phyloP scores from a whole-genome alignment of 2,797 vertebrate species.

The Gymnoscopelus microlampas region DNA sequence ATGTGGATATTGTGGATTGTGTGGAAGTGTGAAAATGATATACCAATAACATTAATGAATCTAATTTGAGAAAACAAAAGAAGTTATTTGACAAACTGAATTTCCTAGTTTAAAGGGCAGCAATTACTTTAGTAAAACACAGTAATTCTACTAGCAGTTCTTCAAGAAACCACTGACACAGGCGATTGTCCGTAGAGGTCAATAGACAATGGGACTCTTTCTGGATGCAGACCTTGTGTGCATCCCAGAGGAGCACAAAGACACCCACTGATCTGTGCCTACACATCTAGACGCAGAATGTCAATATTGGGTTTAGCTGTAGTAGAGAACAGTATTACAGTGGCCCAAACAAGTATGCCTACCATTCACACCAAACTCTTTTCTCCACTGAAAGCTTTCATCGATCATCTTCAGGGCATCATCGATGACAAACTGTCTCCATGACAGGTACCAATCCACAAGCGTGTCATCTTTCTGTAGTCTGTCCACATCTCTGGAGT shows the following conservation, averaged over 20 bases:
- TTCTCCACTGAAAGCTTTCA: slow-evolving; percentile 96
- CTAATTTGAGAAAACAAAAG: slow-evolving; percentile 47
- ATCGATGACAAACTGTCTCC: slow-evolving; percentile 87
- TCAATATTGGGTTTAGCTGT: not conserved
- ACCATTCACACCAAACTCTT: slow-evolving; percentile 92
- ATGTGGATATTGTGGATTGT: not conserved
- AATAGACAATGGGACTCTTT: slow-evolving; percentile 65
- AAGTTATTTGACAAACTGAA: slow-evolving; percentile 45
- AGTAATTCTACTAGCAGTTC: slow-evolving; percentile 29
- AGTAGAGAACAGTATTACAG: not conserved
- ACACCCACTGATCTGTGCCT: slow-evolving; percentile 36
- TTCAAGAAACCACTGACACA: slow-evolving; percentile 40
- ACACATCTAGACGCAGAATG: slow-evolving; percentile 31
- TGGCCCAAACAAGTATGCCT: slow-evolving; percentile 46
- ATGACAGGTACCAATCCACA: slow-evolving; percentile 88
- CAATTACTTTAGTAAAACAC: slow-evolving; percentile 20
- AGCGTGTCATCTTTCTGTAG: slow-evolving; percentile 87
- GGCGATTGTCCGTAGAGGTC: slow-evolving; percentile 50
- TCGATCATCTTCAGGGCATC: slow-evolving; percentile 97
- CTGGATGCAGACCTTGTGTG: slow-evolving; percentile 16
- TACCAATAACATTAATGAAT: slow-evolving; percentile 36
- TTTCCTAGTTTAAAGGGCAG: slow-evolving; percentile 45
- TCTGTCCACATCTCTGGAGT: slow-evolving; percentile 91
- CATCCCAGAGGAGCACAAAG: slow-evolving; percentile 47
- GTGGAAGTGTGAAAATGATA: not conserved